phyloP scores from a whole-genome alignment of 2,113 vertebrate genomes.

The Lates calcarifer region DNA sequence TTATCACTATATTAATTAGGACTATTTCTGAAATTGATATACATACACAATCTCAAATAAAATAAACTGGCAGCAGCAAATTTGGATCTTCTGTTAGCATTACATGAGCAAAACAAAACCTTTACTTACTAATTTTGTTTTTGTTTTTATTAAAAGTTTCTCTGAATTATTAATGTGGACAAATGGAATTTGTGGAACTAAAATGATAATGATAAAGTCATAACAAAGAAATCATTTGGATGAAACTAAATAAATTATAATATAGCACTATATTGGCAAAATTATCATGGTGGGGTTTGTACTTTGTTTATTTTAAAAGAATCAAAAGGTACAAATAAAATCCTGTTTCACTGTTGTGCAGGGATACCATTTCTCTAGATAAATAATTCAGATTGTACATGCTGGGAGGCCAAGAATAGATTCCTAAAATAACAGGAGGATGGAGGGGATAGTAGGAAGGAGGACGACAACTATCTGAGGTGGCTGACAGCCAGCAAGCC shows the following conservation, averaged over 20 bases:
- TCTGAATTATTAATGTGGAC: background rate
- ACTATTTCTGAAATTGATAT: background rate
- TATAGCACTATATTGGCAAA: conserved; percentile 4
- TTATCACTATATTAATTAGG: background rate
- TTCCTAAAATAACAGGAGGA: conserved; percentile 76
- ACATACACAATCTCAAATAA: background rate
- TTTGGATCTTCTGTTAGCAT: background rate
- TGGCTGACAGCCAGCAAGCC: conserved; percentile 58
- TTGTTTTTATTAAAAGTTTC: background rate
- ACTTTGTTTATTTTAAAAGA: conserved; percentile 74
- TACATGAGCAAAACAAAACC: background rate
- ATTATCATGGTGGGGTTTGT: conserved; percentile 38
- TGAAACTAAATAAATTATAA: conserved; percentile 12
- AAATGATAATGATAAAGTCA: background rate
- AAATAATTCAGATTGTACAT: conserved; percentile 80
- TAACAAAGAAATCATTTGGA: background rate
- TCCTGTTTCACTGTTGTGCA: conserved; percentile 63
- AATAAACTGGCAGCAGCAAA: background rate
- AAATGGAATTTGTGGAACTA: background rate
- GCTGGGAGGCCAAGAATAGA: conserved; percentile 74
- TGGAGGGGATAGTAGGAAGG: conserved; percentile 38
- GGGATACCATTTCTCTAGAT: conserved; percentile 78
- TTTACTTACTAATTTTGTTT: background rate
- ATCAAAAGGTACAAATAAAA: conserved; percentile 73
- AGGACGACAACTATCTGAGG: conserved; percentile 41